Conservation (phyloP, 2,797 vertebrate species). For the Muscicapa striata region DNA sequence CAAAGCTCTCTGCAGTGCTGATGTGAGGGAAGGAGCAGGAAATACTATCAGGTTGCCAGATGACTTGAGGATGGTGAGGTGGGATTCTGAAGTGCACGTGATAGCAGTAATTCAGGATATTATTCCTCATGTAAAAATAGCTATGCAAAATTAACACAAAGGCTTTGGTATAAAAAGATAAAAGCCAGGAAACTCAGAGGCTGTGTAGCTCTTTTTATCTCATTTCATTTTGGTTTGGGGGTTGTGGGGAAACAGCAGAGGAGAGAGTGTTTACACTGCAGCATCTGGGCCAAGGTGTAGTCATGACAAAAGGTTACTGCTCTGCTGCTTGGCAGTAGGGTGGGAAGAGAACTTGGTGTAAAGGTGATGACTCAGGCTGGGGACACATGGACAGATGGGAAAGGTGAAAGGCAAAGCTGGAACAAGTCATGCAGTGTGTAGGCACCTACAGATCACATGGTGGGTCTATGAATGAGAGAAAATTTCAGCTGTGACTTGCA, state of each 20-base stretch:
- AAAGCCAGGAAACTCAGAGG: constrained; percentile 63
- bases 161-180: constrained; percentile 63
- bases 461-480: accelerated
- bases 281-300: constrained; percentile 53
- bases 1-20: constrained; percentile 40
- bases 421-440: accelerated
- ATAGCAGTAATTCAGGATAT: constrained; percentile 63
- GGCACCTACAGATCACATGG: neutral
- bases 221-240: constrained; percentile 12
- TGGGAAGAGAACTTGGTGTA: neutral
- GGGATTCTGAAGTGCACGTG: constrained; percentile 57
- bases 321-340: neutral
- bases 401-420: neutral
- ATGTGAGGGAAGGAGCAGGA: constrained; percentile 59
- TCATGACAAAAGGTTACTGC: neutral
- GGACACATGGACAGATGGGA: neutral
- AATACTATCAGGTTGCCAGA: constrained; percentile 59
- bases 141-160: constrained; percentile 68
- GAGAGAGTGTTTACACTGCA: constrained; percentile 22
- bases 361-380: neutral
- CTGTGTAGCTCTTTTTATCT: constrained; percentile 61
- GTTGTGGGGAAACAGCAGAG: constrained; percentile 4
- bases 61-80: constrained; percentile 63
- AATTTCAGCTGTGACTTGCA: neutral
- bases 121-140: constrained; percentile 67